Percentiles rank a stretch among this genome's conserved stretches.
phyloP scores from a whole-genome alignment of 2,113 vertebrate genomes.

The Microcebus griseorufus region DNA sequence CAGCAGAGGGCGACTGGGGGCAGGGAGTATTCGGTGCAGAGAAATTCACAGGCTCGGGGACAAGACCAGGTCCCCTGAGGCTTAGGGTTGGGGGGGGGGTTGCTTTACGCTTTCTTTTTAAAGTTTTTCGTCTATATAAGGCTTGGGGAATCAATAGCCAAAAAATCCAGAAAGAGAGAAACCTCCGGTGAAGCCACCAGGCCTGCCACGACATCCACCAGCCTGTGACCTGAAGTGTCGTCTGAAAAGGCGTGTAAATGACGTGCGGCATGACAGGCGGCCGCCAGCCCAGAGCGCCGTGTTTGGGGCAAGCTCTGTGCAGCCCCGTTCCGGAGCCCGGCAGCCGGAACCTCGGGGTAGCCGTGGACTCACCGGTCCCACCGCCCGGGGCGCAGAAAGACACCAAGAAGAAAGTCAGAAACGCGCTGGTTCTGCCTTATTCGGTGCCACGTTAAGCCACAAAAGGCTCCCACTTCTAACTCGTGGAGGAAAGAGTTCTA shows the following conservation, averaged over 20 bases:
- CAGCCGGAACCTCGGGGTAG: background rate
- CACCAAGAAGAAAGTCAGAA: background rate
- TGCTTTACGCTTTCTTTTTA: too few relatives aligned
- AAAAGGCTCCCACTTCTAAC: too few relatives aligned
- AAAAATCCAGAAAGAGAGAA: background rate
- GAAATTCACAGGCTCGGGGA: too few relatives aligned
- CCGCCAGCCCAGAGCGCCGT: fast-evolving
- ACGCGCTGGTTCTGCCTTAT: fast-evolving
- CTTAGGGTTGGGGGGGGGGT: fast-evolving
- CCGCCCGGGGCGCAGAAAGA: background rate
- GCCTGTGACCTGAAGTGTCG: fast-evolving
- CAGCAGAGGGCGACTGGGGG: constrained; percentile 39
- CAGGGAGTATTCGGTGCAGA: background rate
- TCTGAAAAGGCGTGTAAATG: fast-evolving
- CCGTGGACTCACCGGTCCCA: background rate
- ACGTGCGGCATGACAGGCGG: fast-evolving
- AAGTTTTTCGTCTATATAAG: background rate
- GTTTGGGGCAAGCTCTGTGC: background rate
- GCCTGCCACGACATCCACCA: fast-evolving
- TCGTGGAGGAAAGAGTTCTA: fast-evolving
- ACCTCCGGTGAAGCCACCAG: fast-evolving
- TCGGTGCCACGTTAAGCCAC: fast-evolving
- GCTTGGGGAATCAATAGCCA: background rate
- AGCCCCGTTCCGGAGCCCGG: fast-evolving
- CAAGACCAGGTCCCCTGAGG: background rate